Percentiles rank a stretch among this genome's conserved stretches.
Conservation (phyloP, 2,888 invertebrate species). For the Agrotis puta region DNA sequence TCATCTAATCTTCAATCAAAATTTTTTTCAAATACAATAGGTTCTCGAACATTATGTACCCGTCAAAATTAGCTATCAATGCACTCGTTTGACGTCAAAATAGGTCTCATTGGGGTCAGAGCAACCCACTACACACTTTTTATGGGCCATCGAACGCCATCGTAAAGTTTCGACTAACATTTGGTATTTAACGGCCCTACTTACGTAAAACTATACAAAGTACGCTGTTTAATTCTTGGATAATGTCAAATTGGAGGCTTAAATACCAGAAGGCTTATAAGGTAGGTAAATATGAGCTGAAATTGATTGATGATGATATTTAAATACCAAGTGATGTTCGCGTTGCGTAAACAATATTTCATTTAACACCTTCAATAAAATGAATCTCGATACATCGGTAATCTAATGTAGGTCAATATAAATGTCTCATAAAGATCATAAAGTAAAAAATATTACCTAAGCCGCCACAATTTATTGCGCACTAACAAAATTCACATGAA, state of each 20-base stretch:
- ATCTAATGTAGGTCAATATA: not conserved
- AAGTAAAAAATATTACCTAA: constrained; percentile 30
- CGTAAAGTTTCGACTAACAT: constrained; percentile 67
- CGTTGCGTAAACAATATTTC: constrained; percentile 14
- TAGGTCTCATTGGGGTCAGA: constrained; percentile 55
- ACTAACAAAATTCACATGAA: constrained; percentile 20
- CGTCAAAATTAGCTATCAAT: constrained; percentile 51
- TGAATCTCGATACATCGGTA: not conserved
- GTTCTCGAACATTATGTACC: constrained; percentile 22
- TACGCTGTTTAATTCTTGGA: constrained; percentile 39
- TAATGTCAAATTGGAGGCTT: constrained; percentile 44
- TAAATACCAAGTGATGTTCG: constrained; percentile 25
- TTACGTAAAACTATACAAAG: constrained; percentile 60
- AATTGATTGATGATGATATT: constrained; percentile 45
- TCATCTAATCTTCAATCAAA: constrained; percentile 14
- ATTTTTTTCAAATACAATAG: constrained; percentile 11
- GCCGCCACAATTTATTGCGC: constrained; percentile 23
- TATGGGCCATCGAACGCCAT: constrained; percentile 51
- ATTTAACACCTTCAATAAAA: constrained; percentile 5
- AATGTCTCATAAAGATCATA: constrained; percentile 14
- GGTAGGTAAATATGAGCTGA: constrained; percentile 48
- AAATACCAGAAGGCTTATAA: constrained; percentile 42
- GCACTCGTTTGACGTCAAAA: constrained; percentile 55
- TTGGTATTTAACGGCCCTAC: constrained; percentile 58
- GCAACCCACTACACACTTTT: constrained; percentile 59